Evolutionary conservation across 2,888 invertebrate species (phyloP), one percentile per base, ranked within the genome.

Genomic region (Heterodera filipjevi): DNA sequence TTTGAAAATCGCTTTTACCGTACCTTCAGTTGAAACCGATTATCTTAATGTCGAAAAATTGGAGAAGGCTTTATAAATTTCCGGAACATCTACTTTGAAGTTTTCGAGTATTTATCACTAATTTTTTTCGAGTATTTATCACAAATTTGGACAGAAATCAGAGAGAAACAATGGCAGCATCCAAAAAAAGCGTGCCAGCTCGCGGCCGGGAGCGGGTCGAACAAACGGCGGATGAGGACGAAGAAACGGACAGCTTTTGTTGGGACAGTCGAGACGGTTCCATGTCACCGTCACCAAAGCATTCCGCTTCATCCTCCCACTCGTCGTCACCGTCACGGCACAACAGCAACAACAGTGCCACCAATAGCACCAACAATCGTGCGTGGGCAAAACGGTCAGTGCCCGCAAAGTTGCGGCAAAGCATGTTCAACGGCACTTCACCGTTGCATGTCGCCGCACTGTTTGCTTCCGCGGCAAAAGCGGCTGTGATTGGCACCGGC

Each of bases 291-390:
- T 68, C 68, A 2, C 33, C 35, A 14, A 35, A 68, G 14, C 68
- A 68, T 68, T 68, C 68, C 32, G 32, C 68, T 27, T 32, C 32
- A 19, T 35, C 32, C 68, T 68, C 68, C 33, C 33, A 22, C 1
- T 68, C 68, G 19, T 68, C 68, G 19, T 68, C 68, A 14, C 68
- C 68, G 71, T 87, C 82, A 74, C 84, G 81, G 64, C 81, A 78
- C 87, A 87, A 76, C 85, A 86, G 81, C 85, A 86, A 77, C 84
- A 83, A 22, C 39, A 39, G 39, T 39, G 39, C 39, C 39, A 39
- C 6, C 12, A 10, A 6, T 10, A 39, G 12, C 12, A 12, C 39
- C 39, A 39, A 39, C 39, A 39, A 39, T 39, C 39, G 39, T 12
- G 39, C 39, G 39, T 39, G 39, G 39, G 66, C 46, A n/a, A 74